Percentiles rank a stretch among this genome's conserved stretches.
These are phyloP conservation scores for Zaprionus africanus DNA, from an alignment of 1,140 invertebrate genomes.

Conservation along the genomic window DNA sequence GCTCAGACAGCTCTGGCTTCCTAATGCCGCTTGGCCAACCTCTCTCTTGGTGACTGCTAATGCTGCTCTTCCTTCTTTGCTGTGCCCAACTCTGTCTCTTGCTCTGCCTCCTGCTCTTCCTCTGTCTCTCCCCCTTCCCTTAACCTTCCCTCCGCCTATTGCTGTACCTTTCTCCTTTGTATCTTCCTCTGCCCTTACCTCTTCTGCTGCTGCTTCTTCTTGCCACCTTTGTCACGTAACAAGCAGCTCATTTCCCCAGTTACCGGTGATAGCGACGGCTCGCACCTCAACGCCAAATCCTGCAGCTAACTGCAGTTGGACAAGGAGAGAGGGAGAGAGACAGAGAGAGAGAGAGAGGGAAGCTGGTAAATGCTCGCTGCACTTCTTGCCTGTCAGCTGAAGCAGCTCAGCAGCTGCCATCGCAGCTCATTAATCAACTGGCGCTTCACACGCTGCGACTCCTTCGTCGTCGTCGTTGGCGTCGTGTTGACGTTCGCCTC, in stretches of 20 bases:
- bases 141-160: no score
- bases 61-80: neutral
- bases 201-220: no score
- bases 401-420: slow-evolving; percentile 37
- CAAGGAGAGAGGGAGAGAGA: neutral
- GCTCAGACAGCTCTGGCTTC: slow-evolving; percentile 19
- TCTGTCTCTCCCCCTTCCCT: no score
- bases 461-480: slow-evolving; percentile 28
- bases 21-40: slow-evolving; percentile 30
- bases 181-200: neutral
- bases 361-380: neutral
- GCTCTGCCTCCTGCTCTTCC: no score
- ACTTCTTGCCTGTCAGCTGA: neutral
- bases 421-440: slow-evolving; percentile 78
- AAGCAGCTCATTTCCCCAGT: slow-evolving; percentile 51
- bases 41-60: neutral
- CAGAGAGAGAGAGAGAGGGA: neutral
- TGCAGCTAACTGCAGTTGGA: slow-evolving; percentile 20
- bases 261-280: slow-evolving; percentile 22
- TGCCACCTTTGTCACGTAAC: slow-evolving; percentile 37
- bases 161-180: no score
- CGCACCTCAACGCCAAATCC: slow-evolving; percentile 25
- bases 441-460: slow-evolving; percentile 40
- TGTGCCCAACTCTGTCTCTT: neutral
- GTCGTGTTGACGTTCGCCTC: slow-evolving; percentile 67